Conservation (phyloP, 92 coral and sea anemone genomes). For the Pocillopora grandis region DNA sequence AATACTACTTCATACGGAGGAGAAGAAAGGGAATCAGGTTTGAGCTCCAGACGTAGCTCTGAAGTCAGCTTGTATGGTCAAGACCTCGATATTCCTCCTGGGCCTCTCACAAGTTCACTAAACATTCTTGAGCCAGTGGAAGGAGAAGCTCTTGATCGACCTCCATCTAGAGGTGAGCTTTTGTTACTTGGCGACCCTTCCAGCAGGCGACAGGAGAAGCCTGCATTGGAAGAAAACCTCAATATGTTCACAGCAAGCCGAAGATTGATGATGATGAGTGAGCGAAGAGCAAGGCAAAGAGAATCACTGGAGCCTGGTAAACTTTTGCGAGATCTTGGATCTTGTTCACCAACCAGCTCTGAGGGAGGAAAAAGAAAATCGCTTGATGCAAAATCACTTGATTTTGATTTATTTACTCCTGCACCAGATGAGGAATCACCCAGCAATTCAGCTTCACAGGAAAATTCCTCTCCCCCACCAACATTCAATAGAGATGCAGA, state of each 20-base stretch:
- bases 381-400: slow-evolving; percentile 65
- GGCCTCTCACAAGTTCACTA: slow-evolving; percentile 39
- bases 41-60: slow-evolving; percentile 44
- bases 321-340: slow-evolving; percentile 31
- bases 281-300: slow-evolving; percentile 62
- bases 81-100: slow-evolving; percentile 49
- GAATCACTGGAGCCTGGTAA: slow-evolving; percentile 30
- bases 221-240: slow-evolving; percentile 48
- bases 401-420: slow-evolving; percentile 71
- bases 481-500: slow-evolving; percentile 18
- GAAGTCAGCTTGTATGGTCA: slow-evolving; percentile 47
- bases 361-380: slow-evolving; percentile 70
- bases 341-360: slow-evolving; percentile 79
- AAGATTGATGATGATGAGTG: slow-evolving; percentile 76
- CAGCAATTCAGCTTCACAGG: slow-evolving; percentile 50
- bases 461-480: slow-evolving; percentile 24
- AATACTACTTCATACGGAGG: slow-evolving; percentile 1
- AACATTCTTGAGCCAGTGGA: slow-evolving; percentile 45
- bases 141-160: slow-evolving; percentile 39
- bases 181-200: slow-evolving; percentile 41
- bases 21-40: slow-evolving; percentile 29
- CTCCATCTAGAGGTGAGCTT: slow-evolving; percentile 46
- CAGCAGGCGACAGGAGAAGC: slow-evolving; percentile 26
- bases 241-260: slow-evolving; percentile 84
- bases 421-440: slow-evolving; percentile 69